Evolutionary conservation across 1,140 invertebrate genomes (phyloP), one percentile per base, ranked within the genome.

Genomic region (Apis laboriosa): DNA sequence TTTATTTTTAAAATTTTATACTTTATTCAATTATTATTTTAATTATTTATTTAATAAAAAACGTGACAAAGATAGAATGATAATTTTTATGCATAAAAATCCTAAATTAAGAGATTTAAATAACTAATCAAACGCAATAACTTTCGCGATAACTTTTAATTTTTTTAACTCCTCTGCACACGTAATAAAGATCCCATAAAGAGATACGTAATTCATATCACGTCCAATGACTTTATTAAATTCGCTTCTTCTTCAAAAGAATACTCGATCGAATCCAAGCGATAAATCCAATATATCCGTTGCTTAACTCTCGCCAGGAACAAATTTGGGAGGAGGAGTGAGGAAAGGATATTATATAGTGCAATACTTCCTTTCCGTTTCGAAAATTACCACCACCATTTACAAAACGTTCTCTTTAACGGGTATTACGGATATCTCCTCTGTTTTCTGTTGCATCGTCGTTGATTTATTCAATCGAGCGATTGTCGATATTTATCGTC

Each of bases 401-500:
- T 77, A 28, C 58, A 76, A 86, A 81, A 80, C 51, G 58, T 56
- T 80, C 67, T 67, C 53, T 53, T 2, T 34, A 4, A 34, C 34
- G 55, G 49, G 56, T 4, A 34, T 4, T 21, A 58, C 70, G 73
- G 83, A 76, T 66, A 83, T 83, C 78, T 72, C 61, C 61, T 43
- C 34, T 43, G 76, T 34, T 84, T 86, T 28, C 77, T 63, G 84
- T 64, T 73, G 70, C 60, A 86, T 84, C 81, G 81, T 77, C 78
- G 80, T 86, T 88, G 88, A 89, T 89, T 89, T 88, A 88, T 89
- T 88, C 87, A 84, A 86, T 88, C 80, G 77, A 75, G 24, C 81
- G 80, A 77, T 89, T 84, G 84, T 88, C 87, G 87, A 88, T 89
- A 88, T 89, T 89, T 88, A 89, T 82, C 88, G 80, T 79, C 56